phyloP scores from a whole-genome alignment of 2,113 vertebrate genomes.

The Scopus umbretta region DNA sequence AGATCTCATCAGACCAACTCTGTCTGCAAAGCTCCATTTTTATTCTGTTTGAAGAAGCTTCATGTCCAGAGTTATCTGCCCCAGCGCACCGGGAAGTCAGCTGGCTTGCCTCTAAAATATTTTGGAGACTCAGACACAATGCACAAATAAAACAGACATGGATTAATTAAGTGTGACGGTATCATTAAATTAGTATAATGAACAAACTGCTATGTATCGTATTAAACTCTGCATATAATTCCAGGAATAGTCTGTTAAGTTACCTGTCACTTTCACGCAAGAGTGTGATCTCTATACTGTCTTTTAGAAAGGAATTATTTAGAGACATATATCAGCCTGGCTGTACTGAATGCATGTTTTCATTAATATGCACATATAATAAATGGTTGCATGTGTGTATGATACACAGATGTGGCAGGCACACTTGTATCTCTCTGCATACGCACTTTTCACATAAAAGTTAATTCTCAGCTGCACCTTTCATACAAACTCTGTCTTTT shows the following conservation, averaged over 20 bases:
- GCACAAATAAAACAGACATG: conserved; percentile 67
- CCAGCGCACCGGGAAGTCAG: not conserved
- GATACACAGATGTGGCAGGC: not conserved
- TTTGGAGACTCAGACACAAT: conserved; percentile 52
- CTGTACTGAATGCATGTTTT: not conserved
- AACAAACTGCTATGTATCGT: conserved; percentile 66
- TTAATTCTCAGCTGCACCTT: not conserved
- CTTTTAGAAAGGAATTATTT: not conserved
- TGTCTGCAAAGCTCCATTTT: not conserved
- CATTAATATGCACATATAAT: not conserved
- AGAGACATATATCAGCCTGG: not conserved
- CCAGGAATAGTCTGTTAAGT: conserved; percentile 45
- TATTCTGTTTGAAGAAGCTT: conserved; percentile 18
- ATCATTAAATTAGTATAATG: conserved; percentile 73
- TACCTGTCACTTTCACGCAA: conserved; percentile 14
- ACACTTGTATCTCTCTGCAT: not conserved
- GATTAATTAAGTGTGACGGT: conserved; percentile 76
- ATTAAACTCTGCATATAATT: conserved; percentile 55
- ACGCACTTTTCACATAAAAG: not conserved
- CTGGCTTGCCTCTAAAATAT: conserved; percentile 40
- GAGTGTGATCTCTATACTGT: not conserved
- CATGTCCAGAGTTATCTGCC: not conserved
- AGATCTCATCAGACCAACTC: conserved; percentile 18
- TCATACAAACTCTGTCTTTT: not conserved
- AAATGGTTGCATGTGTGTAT: not conserved